Evolutionary conservation across 2,113 vertebrate genomes (phyloP).

Genomic region (Carollia perspicillata): DNA sequence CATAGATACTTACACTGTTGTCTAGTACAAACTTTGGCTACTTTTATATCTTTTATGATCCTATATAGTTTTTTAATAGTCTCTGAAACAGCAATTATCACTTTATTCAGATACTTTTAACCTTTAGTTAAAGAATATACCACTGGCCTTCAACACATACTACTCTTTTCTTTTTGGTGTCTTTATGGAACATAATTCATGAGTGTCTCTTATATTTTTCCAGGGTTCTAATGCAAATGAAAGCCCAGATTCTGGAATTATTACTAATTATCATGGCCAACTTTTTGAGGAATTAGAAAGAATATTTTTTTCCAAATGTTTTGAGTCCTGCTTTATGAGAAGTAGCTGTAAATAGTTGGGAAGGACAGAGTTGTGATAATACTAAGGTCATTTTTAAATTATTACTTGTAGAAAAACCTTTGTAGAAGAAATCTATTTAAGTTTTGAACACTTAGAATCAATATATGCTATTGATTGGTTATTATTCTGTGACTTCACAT

Average conservation of each 20-base stretch:
- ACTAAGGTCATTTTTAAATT: not conserved
- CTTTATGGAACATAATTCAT: not conserved
- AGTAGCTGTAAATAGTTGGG: not conserved
- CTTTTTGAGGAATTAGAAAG: conserved; percentile 5
- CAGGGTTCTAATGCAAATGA: not conserved
- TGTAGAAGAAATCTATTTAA: not conserved
- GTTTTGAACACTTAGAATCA: not conserved
- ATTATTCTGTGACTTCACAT: not conserved
- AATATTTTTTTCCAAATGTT: not conserved
- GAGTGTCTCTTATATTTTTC: not conserved
- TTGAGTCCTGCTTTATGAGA: not conserved
- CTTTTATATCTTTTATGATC: not conserved
- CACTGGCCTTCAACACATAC: not conserved
- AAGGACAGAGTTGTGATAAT: not conserved
- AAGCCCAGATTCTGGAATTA: not conserved
- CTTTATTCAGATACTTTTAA: conserved; percentile 1
- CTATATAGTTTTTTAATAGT: not conserved
- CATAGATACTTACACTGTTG: not conserved
- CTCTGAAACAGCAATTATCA: not conserved
- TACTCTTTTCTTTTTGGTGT: not conserved
- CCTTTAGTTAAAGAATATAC: not conserved
- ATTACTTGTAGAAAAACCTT: not conserved
- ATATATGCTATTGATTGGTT: not conserved
- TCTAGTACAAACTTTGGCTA: not conserved
- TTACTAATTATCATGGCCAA: not conserved